phyloP scores from a whole-genome alignment of 2,888 invertebrate species.

The Platypus cylindrus region DNA sequence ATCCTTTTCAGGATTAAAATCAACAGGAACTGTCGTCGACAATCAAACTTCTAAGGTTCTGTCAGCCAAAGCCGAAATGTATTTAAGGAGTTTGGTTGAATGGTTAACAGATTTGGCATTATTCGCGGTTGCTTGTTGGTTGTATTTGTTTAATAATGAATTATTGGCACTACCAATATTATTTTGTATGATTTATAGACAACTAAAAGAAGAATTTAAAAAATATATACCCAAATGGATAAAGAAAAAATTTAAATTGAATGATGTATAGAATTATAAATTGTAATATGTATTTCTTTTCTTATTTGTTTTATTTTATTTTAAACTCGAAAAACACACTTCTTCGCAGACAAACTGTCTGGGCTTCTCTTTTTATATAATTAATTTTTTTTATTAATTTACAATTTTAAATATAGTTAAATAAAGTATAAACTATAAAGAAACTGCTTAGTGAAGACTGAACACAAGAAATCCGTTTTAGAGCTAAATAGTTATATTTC shows the following conservation, averaged over 20 bases:
- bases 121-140: slow-evolving; percentile 64
- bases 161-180: slow-evolving; percentile 68
- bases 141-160: slow-evolving; percentile 70
- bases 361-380: no score
- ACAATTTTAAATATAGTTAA: no score
- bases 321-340: neutral
- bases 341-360: no score
- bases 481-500: no score
- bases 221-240: slow-evolving; percentile 21
- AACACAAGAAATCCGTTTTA: no score
- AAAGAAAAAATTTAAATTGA: slow-evolving; percentile 2
- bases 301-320: neutral
- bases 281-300: neutral
- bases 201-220: slow-evolving; percentile 52
- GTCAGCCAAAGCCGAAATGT: slow-evolving; percentile 49
- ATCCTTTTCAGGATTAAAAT: slow-evolving; percentile 22
- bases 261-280: neutral
- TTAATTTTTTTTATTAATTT: no score
- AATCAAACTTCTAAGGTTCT: slow-evolving; percentile 36
- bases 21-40: slow-evolving; percentile 14
- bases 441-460: no score
- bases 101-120: slow-evolving; percentile 64
- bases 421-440: no score
- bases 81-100: slow-evolving; percentile 55
- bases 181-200: slow-evolving; percentile 62